Percentiles rank a stretch among this genome's conserved stretches.
These are phyloP conservation scores for Cataglyphis livida DNA, from an alignment of 2,888 invertebrate genomes.

Conservation along the genomic window DNA sequence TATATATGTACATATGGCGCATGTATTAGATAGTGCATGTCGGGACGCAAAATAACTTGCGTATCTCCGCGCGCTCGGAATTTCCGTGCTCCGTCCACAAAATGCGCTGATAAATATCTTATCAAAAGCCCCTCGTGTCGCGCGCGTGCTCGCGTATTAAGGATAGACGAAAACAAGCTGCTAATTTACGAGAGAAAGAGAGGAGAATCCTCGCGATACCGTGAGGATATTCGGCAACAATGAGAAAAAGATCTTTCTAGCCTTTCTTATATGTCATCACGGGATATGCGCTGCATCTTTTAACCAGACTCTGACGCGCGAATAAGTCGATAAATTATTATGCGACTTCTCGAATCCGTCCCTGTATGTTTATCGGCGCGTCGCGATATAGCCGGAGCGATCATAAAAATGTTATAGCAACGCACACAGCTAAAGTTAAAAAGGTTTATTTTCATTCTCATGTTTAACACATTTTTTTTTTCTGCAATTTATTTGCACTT, in stretches of 20 bases:
- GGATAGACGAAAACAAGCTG: conserved; percentile 4
- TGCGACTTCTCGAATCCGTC: too few relatives aligned
- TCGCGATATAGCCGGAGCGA: too few relatives aligned
- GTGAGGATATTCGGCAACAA: neutral
- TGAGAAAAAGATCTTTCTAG: conserved; percentile 2
- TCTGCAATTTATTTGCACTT: too few relatives aligned
- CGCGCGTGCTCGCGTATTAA: neutral
- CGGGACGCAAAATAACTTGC: conserved; percentile 17
- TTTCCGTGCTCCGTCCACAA: conserved; percentile 34
- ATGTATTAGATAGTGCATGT: neutral
- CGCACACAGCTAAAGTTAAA: too few relatives aligned
- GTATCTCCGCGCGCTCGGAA: conserved; percentile 17
- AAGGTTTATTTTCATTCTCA: too few relatives aligned
- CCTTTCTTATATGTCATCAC: neutral
- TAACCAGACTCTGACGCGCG: neutral
- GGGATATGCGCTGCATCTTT: neutral
- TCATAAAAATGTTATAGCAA: too few relatives aligned
- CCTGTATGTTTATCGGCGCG: too few relatives aligned
- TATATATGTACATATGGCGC: neutral
- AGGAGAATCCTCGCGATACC: neutral
- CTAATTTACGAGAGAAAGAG: neutral
- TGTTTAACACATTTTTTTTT: too few relatives aligned
- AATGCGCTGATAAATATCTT: conserved; percentile 47
- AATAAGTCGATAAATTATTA: neutral
- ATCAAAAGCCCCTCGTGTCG: conserved; percentile 16